A percentile compares a stretch with the other conserved stretches of the same genome.
These are phyloP conservation scores for Norana najaformis DNA, from an alignment of 2,888 invertebrate genomes.

Conservation along the genomic window DNA sequence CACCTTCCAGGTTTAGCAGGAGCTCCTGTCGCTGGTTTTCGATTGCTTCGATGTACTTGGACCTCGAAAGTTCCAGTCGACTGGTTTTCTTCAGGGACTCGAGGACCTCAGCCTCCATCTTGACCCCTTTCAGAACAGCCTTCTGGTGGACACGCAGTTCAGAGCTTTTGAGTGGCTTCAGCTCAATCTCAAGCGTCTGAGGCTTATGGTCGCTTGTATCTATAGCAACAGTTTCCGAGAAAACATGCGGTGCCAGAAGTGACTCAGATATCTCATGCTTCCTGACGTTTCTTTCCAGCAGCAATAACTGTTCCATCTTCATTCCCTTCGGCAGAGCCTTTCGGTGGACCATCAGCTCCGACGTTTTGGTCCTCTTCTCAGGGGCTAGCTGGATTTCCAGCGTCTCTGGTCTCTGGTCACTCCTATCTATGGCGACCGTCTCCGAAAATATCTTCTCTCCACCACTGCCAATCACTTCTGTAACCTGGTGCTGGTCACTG, in stretches of 20 bases:
- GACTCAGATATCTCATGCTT: constrained; percentile 39
- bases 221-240: constrained; percentile 43
- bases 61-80: constrained; percentile 30
- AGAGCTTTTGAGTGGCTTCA: constrained; percentile 7
- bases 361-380: constrained; percentile 35
- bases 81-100: constrained; percentile 30
- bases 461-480: constrained; percentile 2
- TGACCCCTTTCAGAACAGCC: constrained; percentile 38
- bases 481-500: not conserved
- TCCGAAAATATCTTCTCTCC: constrained; percentile 37
- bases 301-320: constrained; percentile 42
- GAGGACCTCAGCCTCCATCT: constrained; percentile 42
- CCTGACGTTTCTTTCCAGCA: constrained; percentile 31
- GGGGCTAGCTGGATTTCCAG: constrained; percentile 50
- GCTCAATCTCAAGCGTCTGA: constrained; percentile 28
- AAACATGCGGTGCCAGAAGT: constrained; percentile 32
- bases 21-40: constrained; percentile 44
- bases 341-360: constrained; percentile 39
- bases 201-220: constrained; percentile 34
- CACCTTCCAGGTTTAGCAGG: constrained; percentile 40
- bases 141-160: constrained; percentile 38
- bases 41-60: constrained; percentile 38
- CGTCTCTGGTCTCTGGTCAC: constrained; percentile 40
- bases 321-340: constrained; percentile 39
- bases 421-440: constrained; percentile 41